Evolutionary conservation across 1,140 invertebrate genomes (phyloP).

Genomic region (Sminthurides bifidus): DNA sequence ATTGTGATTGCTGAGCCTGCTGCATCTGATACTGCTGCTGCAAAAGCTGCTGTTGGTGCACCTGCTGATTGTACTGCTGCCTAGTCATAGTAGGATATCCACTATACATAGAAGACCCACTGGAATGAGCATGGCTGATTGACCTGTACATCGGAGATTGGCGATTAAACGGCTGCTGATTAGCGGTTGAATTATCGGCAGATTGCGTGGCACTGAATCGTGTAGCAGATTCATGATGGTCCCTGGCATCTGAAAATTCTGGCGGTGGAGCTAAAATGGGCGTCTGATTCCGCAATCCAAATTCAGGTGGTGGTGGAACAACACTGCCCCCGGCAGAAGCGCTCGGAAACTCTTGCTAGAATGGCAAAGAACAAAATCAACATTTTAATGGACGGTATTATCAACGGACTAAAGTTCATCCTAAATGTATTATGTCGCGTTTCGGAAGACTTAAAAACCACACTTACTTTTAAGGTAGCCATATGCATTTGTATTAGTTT

Average conservation of each 20-base stretch:
- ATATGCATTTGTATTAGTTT: conserved; percentile 39
- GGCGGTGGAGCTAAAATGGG: conserved; percentile 64
- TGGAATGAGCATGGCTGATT: conserved; percentile 28
- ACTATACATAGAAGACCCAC: conserved; percentile 30
- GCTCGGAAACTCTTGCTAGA: conserved; percentile 30
- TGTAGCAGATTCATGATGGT: conserved; percentile 35
- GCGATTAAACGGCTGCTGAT: conserved; percentile 30
- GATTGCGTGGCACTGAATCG: conserved; percentile 35
- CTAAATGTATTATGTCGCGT: too few relatives aligned
- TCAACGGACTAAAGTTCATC: too few relatives aligned
- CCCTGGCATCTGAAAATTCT: conserved; percentile 49
- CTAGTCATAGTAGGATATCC: conserved; percentile 30
- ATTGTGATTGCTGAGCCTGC: conserved; percentile 14
- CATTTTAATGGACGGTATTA: too few relatives aligned
- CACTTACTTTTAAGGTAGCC: conserved; percentile 33
- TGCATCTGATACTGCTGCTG: conserved; percentile 18
- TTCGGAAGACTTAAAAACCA: not conserved
- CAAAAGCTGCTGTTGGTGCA: conserved; percentile 19
- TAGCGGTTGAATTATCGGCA: conserved; percentile 27
- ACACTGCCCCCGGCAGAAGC: conserved; percentile 31
- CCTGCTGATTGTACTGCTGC: conserved; percentile 26
- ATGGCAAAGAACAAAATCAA: too few relatives aligned
- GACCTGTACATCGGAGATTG: conserved; percentile 29
- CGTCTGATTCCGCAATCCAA: conserved; percentile 30
- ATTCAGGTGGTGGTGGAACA: conserved; percentile 34